These are phyloP conservation scores for Gasteruption jaculator DNA, from an alignment of 2,888 invertebrate species.

Conservation along the genomic window DNA sequence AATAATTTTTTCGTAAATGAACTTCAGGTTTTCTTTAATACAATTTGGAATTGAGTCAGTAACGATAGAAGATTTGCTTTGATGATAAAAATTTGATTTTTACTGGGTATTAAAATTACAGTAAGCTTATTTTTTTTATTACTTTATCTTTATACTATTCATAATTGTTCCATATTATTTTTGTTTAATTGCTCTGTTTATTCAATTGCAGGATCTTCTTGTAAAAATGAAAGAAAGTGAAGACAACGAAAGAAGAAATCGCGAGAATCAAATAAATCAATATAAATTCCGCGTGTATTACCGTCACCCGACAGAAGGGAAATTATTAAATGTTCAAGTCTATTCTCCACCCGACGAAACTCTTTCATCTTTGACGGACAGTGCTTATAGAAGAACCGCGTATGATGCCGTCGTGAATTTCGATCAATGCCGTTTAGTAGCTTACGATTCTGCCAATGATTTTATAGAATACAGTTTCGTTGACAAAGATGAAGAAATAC, in stretches of 20 bases:
- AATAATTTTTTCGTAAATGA: no score
- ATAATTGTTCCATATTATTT: constrained; percentile 1
- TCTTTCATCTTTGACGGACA: constrained; percentile 58
- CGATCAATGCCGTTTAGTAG: constrained; percentile 69
- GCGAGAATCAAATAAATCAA: constrained; percentile 61
- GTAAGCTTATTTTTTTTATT: constrained; percentile 1
- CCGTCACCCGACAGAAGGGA: constrained; percentile 57
- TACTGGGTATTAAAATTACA: no score
- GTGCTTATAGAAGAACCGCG: constrained; percentile 59
- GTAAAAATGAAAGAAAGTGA: constrained; percentile 64
- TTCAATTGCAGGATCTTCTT: constrained; percentile 53
- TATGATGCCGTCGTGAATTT: constrained; percentile 58
- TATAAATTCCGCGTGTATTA: constrained; percentile 64
- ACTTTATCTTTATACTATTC: constrained; percentile 1
- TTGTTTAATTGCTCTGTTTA: constrained; percentile 6
- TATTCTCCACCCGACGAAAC: constrained; percentile 60
- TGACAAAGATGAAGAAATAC: constrained; percentile 54
- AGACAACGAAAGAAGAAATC: constrained; percentile 58
- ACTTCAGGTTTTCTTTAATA: no score
- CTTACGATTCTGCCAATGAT: constrained; percentile 62
- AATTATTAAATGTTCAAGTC: constrained; percentile 57
- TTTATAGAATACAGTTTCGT: constrained; percentile 67
- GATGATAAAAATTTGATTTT: no score
- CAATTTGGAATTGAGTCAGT: no score
- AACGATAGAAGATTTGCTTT: no score